phyloP scores from a whole-genome alignment of 2,797 vertebrate genomes.

The Channa striata region DNA sequence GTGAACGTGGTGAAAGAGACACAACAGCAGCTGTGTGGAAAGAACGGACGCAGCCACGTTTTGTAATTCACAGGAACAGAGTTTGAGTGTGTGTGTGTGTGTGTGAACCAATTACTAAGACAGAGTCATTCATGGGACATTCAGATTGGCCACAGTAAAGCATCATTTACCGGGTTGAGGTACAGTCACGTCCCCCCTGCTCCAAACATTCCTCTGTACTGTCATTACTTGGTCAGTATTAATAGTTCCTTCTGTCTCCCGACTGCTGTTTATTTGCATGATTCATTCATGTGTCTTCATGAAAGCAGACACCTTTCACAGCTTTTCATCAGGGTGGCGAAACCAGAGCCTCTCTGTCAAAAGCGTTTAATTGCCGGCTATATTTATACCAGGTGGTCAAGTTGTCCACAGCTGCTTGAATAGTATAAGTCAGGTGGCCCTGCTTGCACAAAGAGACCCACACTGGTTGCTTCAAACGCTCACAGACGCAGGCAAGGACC shows the following conservation, averaged over 20 bases:
- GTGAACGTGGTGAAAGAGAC: too few species aligned
- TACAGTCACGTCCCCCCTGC: too few species aligned
- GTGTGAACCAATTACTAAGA: too few species aligned
- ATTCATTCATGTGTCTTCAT: constrained; percentile 9
- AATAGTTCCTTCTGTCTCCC: not conserved
- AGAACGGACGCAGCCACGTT: not conserved
- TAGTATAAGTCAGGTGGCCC: too few species aligned
- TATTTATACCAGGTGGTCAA: constrained; percentile 13
- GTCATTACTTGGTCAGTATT: not conserved
- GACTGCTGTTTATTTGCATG: constrained; percentile 7
- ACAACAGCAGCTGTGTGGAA: not conserved
- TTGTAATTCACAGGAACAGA: too few species aligned
- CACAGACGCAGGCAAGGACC: not conserved
- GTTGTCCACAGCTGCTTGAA: not conserved
- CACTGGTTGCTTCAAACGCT: too few species aligned
- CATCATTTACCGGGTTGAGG: too few species aligned
- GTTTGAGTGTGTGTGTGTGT: too few species aligned
- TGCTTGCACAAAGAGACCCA: not conserved
- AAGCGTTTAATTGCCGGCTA: constrained; percentile 21
- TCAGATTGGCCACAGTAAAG: too few species aligned
- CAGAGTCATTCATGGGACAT: too few species aligned
- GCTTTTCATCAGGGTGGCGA: not conserved
- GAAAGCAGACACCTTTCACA: not conserved
- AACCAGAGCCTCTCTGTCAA: constrained; percentile 23
- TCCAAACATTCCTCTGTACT: too few species aligned